Base-by-base conservation (phyloP, 2,888 invertebrate genomes). In the Epinotia nisella region DNA sequence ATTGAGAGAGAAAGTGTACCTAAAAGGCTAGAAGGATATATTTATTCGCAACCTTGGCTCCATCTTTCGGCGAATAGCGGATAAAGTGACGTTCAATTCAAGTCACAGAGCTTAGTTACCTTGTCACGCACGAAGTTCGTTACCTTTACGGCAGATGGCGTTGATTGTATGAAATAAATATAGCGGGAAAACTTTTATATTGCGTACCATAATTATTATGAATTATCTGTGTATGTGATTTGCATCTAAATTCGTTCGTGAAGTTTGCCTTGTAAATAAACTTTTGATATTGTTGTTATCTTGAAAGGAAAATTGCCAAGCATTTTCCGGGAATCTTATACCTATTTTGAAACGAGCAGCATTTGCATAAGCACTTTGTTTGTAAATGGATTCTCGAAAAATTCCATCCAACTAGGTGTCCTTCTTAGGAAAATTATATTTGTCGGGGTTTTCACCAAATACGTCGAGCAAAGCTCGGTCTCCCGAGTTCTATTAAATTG, bases 71-170 rank as follows among this genome's bases (percentile, higher is more conserved):
- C 41, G 29, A 35, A 53, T 53, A 55, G 51, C n/a, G 13, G 51
- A 17, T 51, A 19, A 24, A 45, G 10, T 13, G 10, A 19, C 35
- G 45, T 53, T 13, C 24, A 19, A 29, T 53, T n/a, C 41, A 21
- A 39, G 41, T 45, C 39, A 66, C 15, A 45, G 19, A 66, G 41
- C 29, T 24, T 66, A 19, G 53, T 19, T 49, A 19, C 53, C 11
- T 35, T n/a, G 29, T 13, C 24, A 59, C n/a, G 65, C 24, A 59
- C n/a, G 65, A 39, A 29, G 60, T 71, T 60, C 59, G 39, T 15
- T 19, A n/a, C 7, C 29, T 45, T 61, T 55, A 17, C 11, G 41
- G 11, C 53, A 71, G 71, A 66, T 71, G 71, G 71, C 71, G 71
- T 19, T 29, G 29, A 19, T 19, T 5, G 41, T 3, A 35, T 15